phyloP scores from a whole-genome alignment of 1,140 invertebrate species.

The Dufourea novaeangliae region DNA sequence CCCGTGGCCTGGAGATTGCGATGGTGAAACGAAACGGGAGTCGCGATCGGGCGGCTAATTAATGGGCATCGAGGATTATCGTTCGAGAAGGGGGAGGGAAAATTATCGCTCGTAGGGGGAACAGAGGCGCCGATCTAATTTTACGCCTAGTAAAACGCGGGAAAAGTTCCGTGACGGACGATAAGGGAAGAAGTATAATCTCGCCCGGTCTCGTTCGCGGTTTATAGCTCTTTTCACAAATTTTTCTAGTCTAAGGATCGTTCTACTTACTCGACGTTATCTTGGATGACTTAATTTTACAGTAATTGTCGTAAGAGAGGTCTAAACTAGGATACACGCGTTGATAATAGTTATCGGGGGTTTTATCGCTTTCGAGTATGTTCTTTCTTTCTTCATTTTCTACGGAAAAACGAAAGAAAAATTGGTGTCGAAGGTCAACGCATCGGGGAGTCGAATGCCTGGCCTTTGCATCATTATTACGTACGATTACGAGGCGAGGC shows the following conservation, averaged over 20 bases:
- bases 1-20: constrained; percentile 21
- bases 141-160: constrained; percentile 20
- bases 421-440: constrained; percentile 41
- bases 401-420: neutral
- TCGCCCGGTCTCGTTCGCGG: neutral
- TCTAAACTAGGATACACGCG: neutral
- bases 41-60: constrained; percentile 19
- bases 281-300: neutral
- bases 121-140: constrained; percentile 11
- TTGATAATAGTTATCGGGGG: neutral
- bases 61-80: constrained; percentile 12
- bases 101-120: neutral
- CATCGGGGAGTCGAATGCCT: constrained; percentile 6
- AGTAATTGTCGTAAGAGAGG: neutral
- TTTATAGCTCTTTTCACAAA: neutral
- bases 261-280: neutral
- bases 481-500: constrained; percentile 35
- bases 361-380: neutral
- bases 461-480: constrained; percentile 45
- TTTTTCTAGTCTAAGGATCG: neutral
- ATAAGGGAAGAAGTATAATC: neutral
- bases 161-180: neutral
- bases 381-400: too few species aligned
- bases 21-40: neutral
- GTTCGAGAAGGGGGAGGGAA: neutral